These are phyloP conservation scores for Pelobates cultripes DNA, from an alignment of 2,797 vertebrate genomes.

Conservation along the genomic window DNA sequence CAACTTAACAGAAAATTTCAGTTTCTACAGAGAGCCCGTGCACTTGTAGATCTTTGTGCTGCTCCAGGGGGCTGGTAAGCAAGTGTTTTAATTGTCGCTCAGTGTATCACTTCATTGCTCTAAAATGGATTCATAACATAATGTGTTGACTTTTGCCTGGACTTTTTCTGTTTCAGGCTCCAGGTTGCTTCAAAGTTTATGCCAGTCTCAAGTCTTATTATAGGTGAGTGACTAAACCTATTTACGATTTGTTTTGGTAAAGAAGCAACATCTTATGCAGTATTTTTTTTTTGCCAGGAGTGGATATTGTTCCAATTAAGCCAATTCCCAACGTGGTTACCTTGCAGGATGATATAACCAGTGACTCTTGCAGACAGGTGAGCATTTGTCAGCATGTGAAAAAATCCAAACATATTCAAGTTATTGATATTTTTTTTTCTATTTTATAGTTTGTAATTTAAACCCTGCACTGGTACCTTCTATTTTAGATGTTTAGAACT, in stretches of 20 bases:
- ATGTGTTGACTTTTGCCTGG: not conserved
- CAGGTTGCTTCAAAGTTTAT: slow-evolving; percentile 97
- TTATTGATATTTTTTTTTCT: too few species aligned
- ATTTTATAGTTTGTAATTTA: too few species aligned
- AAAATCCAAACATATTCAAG: too few species aligned
- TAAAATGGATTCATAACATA: not conserved
- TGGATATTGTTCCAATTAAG: slow-evolving; percentile 93
- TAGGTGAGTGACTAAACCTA: slow-evolving; percentile 78
- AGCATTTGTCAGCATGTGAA: not conserved
- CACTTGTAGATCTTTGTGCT: slow-evolving; percentile 89
- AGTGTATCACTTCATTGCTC: not conserved
- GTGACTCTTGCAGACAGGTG: slow-evolving; percentile 92
- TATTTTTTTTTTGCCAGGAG: slow-evolving; percentile 70
- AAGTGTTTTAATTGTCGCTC: not conserved
- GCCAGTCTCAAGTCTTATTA: slow-evolving; percentile 94
- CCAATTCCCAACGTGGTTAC: slow-evolving; percentile 90
- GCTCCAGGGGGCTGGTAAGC: slow-evolving; percentile 94
- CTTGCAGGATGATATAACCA: slow-evolving; percentile 94
- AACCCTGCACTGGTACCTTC: too few species aligned
- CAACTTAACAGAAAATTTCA: slow-evolving; percentile 95
- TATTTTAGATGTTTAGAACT: too few species aligned
- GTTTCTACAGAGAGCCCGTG: slow-evolving; percentile 91
- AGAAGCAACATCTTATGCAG: not conserved
- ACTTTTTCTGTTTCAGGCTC: slow-evolving; percentile 74
- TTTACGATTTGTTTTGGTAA: not conserved